Percentiles rank a stretch among this genome's conserved stretches.
phyloP scores from a whole-genome alignment of 2,797 vertebrate genomes.

The Schizopygopsis malacanthus region DNA sequence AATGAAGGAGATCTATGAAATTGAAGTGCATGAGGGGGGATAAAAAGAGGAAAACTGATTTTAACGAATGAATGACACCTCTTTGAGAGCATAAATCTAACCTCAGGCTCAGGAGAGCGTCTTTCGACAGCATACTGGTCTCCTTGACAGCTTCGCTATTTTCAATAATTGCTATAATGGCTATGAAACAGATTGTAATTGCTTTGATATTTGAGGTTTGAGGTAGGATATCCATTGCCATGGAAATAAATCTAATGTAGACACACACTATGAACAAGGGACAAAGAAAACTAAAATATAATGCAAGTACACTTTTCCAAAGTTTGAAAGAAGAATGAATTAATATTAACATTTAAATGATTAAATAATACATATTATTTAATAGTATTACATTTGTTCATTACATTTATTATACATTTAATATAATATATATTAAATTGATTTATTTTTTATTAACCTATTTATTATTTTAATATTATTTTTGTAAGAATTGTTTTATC shows the following conservation, averaged over 20 bases:
- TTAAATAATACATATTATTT: background rate
- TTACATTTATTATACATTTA: background rate
- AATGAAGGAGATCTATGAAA: constrained; percentile 59
- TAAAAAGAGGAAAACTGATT: constrained; percentile 6
- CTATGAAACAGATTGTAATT: constrained; percentile 65
- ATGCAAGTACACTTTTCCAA: background rate
- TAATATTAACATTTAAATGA: background rate
- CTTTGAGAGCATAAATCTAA: constrained; percentile 50
- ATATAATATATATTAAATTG: too few species aligned
- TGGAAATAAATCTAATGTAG: constrained; percentile 29
- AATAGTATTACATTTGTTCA: background rate
- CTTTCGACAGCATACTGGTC: constrained; percentile 51
- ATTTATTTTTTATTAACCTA: background rate
- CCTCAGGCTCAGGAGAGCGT: constrained; percentile 49
- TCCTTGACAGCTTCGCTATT: constrained; percentile 74
- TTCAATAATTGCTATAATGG: constrained; percentile 79
- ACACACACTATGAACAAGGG: constrained; percentile 1
- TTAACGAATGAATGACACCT: constrained; percentile 46
- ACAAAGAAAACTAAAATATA: background rate
- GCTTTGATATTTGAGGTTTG: constrained; percentile 55
- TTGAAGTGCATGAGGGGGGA: constrained; percentile 29
- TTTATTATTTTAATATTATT: background rate
- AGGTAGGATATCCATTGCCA: constrained; percentile 62
- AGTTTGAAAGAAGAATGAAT: background rate
- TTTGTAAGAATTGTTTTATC: background rate